A percentile compares a stretch with the other conserved stretches of the same genome.
These are phyloP conservation scores for Hirtodrosophila histrioides DNA, from an alignment of 2,888 invertebrate species.

Conservation along the genomic window DNA sequence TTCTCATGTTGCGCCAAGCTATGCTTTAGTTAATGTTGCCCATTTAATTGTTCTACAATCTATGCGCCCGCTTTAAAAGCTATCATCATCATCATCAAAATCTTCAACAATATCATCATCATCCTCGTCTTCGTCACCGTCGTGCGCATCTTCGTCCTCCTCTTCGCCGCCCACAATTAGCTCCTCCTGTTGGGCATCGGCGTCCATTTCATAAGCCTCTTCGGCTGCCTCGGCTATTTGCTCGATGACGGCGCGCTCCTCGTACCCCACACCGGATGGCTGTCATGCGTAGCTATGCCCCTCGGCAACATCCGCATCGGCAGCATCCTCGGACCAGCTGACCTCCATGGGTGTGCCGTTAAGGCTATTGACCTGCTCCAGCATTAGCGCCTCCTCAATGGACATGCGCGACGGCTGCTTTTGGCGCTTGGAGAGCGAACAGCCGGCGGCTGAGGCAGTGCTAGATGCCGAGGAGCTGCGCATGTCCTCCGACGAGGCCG, in stretches of 20 bases:
- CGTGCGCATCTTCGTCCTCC: constrained; percentile 27
- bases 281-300: constrained; percentile 75
- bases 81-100: constrained; percentile 81
- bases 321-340: constrained; percentile 84
- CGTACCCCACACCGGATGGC: constrained; percentile 50
- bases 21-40: constrained; percentile 44
- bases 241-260: constrained; percentile 70
- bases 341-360: constrained; percentile 85
- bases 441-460: constrained; percentile 69
- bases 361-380: constrained; percentile 81
- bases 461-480: constrained; percentile 84
- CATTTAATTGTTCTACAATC: constrained; percentile 60
- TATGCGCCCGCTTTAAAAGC: constrained; percentile 81
- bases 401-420: constrained; percentile 81
- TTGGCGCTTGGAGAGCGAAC: constrained; percentile 45
- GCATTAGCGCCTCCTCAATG: constrained; percentile 82
- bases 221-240: constrained; percentile 72
- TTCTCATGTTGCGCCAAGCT: constrained; percentile 48
- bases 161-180: constrained; percentile 54
- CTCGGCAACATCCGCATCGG: constrained; percentile 81
- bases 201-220: constrained; percentile 70
- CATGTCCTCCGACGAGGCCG: constrained; percentile 84
- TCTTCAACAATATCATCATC: constrained; percentile 19
- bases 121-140: constrained; percentile 1
- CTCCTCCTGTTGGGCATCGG: constrained; percentile 56